These are phyloP conservation scores for Ochropacha duplaris DNA, from an alignment of 2,888 invertebrate species.

Conservation along the genomic window DNA sequence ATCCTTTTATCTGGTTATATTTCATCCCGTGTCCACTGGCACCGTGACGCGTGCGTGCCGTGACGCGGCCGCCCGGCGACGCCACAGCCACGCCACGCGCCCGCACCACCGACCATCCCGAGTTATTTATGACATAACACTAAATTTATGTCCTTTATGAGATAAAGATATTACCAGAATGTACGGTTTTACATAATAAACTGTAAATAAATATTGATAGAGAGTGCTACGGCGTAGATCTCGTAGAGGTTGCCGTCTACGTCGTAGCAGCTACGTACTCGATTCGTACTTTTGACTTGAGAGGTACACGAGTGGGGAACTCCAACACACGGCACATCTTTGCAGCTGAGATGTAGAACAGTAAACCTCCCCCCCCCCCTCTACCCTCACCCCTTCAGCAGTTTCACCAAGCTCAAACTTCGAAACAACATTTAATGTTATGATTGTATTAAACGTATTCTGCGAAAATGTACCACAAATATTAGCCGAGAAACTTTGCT, in stretches of 20 bases:
- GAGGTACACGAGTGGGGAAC: too few species aligned
- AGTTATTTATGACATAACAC: neutral
- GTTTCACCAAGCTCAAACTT: conserved; percentile 37
- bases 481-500: conserved; percentile 65
- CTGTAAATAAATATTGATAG: neutral
- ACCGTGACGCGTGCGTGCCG: conserved; percentile 25
- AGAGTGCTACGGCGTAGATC: neutral
- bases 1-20: neutral
- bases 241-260: neutral
- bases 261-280: neutral
- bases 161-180: neutral
- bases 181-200: neutral
- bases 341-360: neutral
- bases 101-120: neutral
- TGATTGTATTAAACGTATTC: conserved; percentile 68
- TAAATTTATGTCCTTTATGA: neutral
- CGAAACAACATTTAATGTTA: conserved; percentile 62
- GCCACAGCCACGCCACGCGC: neutral
- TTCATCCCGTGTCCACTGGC: neutral
- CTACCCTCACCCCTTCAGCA: neutral
- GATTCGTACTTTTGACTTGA: neutral
- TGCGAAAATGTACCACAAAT: conserved; percentile 64
- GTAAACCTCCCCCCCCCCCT: neutral
- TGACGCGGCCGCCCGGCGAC: conserved; percentile 15
- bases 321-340: too few species aligned